phyloP scores from a whole-genome alignment of 2,888 invertebrate genomes.

The Drosophila paranaensis region DNA sequence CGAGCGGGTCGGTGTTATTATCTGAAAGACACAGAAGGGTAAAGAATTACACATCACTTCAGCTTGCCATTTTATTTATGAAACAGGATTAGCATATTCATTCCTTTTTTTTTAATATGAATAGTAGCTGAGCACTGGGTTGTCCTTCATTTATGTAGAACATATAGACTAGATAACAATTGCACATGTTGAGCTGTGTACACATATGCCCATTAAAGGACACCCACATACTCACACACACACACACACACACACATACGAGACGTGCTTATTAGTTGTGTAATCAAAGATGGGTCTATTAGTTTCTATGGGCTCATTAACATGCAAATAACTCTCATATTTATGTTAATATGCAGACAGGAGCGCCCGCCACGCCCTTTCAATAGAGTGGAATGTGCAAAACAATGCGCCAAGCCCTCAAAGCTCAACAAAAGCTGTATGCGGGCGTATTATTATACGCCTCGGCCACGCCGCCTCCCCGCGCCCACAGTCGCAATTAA shows the following conservation, averaged over 20 bases:
- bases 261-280: conserved; percentile 50
- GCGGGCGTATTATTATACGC: conserved; percentile 19
- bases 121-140: not conserved
- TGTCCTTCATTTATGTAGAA: not conserved
- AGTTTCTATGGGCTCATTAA: conserved; percentile 65
- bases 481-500: conserved; percentile 32
- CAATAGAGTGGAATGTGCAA: conserved; percentile 25
- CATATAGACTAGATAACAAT: not conserved
- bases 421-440: conserved; percentile 12
- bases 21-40: conserved; percentile 40
- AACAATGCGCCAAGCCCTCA: conserved; percentile 54
- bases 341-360: conserved; percentile 59
- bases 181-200: not conserved
- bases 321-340: conserved; percentile 62
- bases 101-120: not conserved
- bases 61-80: no score
- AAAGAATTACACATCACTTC: not conserved
- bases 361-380: conserved; percentile 32
- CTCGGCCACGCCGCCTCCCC: not conserved
- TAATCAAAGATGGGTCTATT: conserved; percentile 62
- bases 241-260: conserved; percentile 2
- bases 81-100: not conserved
- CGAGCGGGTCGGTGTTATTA: conserved; percentile 91
- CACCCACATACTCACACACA: not conserved
- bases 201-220: not conserved